Evolutionary conservation across 2,797 vertebrate species (phyloP), one percentile per base, ranked within the genome.

Genomic region (Melopsittacus undulatus): DNA sequence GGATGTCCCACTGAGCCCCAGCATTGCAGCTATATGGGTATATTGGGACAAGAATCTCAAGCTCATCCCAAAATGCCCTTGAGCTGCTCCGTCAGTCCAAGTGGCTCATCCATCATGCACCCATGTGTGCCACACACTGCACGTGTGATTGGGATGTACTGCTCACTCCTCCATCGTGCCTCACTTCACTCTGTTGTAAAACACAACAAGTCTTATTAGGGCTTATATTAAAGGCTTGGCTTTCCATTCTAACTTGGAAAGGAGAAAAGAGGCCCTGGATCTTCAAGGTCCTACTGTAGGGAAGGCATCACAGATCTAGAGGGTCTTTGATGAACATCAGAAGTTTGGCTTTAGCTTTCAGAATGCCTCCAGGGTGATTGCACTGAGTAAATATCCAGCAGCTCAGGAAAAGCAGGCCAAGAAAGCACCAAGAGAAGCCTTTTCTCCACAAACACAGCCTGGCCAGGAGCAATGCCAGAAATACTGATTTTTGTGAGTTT

Each of bases 101-200:
- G 18, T 6, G 10, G 19, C 48, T 27, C 19, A 62, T 2, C 36
- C 10, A 2, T 4, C 10, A 15, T 0, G 0, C 61, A 62, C 15
- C 11, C 19, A 73, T 29, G 45, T 2, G 10, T 0, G 2, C 4
- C 23, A 38, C 3, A 2, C 0, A 4, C 27, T 45, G 52, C 43
- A 45, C 0, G 0, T 24, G 18, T 11, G 56, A 56, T 13, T 36
- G 46, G 22, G 43, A 13, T 24, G 20, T 30, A n/a, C 7, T 3
- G 4, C 62, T 22, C 68, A 15, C 8, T 64, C 61, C 36, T 84
- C 30, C 24, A 59, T 7, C 4, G 0, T 22, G 18, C 20, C 21
- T 66, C 0, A 0, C 15, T 12, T 52, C 24, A n/a, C 54, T 19
- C 40, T 52, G 40, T 9, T 5, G 6, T 46, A 21, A 34, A 88